Evolutionary conservation across 1,140 invertebrate species (phyloP), one percentile per base, ranked within the genome.

Genomic region (Drosophila pseudoobscura): DNA sequence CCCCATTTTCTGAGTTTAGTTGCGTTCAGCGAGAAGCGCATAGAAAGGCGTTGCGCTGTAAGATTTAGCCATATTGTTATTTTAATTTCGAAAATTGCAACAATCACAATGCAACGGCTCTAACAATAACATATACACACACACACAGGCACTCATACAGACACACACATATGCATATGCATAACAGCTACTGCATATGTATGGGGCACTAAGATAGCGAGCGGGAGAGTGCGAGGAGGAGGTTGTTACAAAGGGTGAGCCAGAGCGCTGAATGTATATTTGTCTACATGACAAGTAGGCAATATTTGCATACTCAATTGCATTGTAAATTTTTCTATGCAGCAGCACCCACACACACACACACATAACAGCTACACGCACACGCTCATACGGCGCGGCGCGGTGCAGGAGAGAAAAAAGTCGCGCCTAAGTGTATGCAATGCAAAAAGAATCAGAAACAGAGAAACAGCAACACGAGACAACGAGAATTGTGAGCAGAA

Each of bases 301-400:
- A 88, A 88, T 88, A 88, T 88, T 88, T 88, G 83, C 83, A 88
- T 88, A 88, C 83, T 88, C 83, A 88, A 88, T 88, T 88, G 83
- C 83, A 88, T 88, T 88, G 83, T 88, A 88, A 88, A 88, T 88
- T 88, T 88, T 88, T 88, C 75, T 88, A 87, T 87, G 82, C 80
- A 59, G 44, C 63, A 13, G 50, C 58, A 31, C 55, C 43, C 66
- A 57, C 46, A 59, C 35, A 44, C 49, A 57, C 17, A 59, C 47
- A 46, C 44, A 46, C 43, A 17, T 45, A 68, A 59, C 47, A 46
- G 20, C 20, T 20, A 20, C 44, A 46, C 43, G 22, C 49, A 68
- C 52, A 73, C 15, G 51, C 20, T 39, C 45, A 13, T 9, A 51
- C 17, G 39, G 8, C 13, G 26, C 1, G 39, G 11, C 9, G 26